Base-by-base conservation (phyloP, 2,888 invertebrate genomes). In the Lacanobia wlatinum region DNA sequence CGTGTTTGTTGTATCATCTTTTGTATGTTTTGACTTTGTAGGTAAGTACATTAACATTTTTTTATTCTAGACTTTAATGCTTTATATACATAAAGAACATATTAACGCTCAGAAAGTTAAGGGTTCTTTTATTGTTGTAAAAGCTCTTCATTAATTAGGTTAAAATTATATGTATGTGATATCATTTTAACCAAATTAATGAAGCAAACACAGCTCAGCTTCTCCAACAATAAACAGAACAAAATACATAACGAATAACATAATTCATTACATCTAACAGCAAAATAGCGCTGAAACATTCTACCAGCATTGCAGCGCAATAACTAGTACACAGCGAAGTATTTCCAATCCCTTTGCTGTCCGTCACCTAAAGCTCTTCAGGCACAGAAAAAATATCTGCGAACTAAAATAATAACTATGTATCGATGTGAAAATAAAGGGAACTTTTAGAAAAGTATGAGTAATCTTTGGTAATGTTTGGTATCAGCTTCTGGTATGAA, bases 321-420 rank as follows among this genome's bases (percentile, higher is more conserved):
- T 48, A 38, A 12, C 12, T 28, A 9, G 23, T 50, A 34, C 48
- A 28, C 2, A 63, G 48, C 14, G 14, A 55, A 72, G 38, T 66
- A 55, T 43, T 61, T 38, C 3, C 59, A 40, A 64, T 73, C 12
- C 43, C 59, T 72, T 66, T 72, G 73, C 62, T 67, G 67, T 79
- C 56, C 63, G 46, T 46, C 28, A 58, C 62, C 69, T 28, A 74
- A 78, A 69, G 62, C 58, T 46, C 10, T 53, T 68, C 40, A 53
- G 38, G 34, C 58, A n/a, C 43, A 78, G 14, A 43, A 43, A 2
- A 18, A 38, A 34, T 43, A 78, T 34, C 34, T 34, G 34, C 2
- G 28, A 66, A 28, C 48, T 58, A 18, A 53, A 28, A 46, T 43
- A 53, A 53, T 38, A 53, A 61, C 50, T 56, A 56, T 34, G n/a